Evolutionary conservation across 2,888 invertebrate genomes (phyloP).

Genomic region (Choristoneura rosaceana): DNA sequence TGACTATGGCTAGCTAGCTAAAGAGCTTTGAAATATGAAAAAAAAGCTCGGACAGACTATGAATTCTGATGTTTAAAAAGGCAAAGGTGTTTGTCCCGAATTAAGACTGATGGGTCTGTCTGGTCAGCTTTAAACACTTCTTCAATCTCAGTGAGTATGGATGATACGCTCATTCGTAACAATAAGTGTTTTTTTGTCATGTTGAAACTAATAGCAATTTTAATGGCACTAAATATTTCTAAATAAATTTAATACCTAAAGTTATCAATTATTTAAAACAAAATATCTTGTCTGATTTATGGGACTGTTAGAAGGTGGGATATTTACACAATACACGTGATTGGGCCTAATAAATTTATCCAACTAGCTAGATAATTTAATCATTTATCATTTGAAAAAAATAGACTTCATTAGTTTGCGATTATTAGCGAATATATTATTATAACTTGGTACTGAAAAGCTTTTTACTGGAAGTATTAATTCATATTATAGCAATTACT

Average conservation of each 20-base stretch:
- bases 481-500: constrained; percentile 46
- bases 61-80: constrained; percentile 48
- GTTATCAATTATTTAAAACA: constrained; percentile 15
- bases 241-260: constrained; percentile 20
- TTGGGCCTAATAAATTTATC: constrained; percentile 13
- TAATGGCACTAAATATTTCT: constrained; percentile 33
- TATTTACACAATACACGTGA: constrained; percentile 18
- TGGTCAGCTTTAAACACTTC: constrained; percentile 51
- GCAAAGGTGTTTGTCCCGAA: constrained; percentile 45
- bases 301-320: constrained; percentile 5
- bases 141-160: constrained; percentile 21
- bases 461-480: constrained; percentile 20
- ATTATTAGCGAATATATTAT: constrained; percentile 14
- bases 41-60: constrained; percentile 42
- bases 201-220: constrained; percentile 35
- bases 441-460: constrained; percentile 23
- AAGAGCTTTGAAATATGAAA: constrained; percentile 43
- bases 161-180: constrained; percentile 15
- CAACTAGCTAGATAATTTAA: constrained; percentile 6
- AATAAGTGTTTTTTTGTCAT: constrained; percentile 19
- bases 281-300: constrained; percentile 11
- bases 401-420: constrained; percentile 2
- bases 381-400: not conserved
- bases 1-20: constrained; percentile 8
- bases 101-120: constrained; percentile 57